phyloP scores from a whole-genome alignment of 2,888 invertebrate genomes.

The Oxycera nigricornis region DNA sequence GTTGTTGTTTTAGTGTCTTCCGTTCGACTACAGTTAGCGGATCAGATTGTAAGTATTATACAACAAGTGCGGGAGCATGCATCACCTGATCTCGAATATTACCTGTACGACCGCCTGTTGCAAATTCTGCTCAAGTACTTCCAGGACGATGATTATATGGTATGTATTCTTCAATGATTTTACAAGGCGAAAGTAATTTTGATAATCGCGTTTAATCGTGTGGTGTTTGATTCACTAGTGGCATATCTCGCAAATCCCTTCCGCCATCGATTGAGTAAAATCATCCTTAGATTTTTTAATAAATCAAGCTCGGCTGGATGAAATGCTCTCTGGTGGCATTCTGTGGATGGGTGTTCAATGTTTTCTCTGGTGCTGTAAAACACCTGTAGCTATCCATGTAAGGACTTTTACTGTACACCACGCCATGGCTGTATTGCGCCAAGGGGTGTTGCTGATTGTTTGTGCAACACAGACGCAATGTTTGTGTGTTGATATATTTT shows the following conservation, averaged over 20 bases:
- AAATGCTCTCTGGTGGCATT: no score
- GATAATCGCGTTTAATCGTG: no score
- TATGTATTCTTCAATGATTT: no score
- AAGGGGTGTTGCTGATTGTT: constrained; percentile 2
- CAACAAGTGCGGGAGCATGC: constrained; percentile 42
- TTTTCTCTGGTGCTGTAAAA: background rate
- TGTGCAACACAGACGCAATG: background rate
- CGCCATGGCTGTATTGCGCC: background rate
- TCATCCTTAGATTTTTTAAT: no score
- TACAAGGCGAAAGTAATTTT: no score
- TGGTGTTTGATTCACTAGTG: no score
- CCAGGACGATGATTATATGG: constrained; percentile 39
- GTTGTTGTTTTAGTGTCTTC: constrained; percentile 28
- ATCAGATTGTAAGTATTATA: constrained; percentile 41
- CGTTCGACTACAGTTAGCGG: constrained; percentile 41
- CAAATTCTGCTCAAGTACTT: constrained; percentile 43
- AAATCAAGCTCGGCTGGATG: no score
- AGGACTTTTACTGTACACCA: background rate
- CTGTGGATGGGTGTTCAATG: no score
- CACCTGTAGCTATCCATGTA: constrained; percentile 33
- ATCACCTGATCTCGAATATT: constrained; percentile 42
- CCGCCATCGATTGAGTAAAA: no score
- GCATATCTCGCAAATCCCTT: no score
- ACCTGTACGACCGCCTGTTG: constrained; percentile 45
- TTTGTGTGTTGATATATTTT: background rate